Evolutionary conservation across 2,797 vertebrate species (phyloP), one percentile per base, ranked within the genome.

Genomic region (Notolabrus celidotus): DNA sequence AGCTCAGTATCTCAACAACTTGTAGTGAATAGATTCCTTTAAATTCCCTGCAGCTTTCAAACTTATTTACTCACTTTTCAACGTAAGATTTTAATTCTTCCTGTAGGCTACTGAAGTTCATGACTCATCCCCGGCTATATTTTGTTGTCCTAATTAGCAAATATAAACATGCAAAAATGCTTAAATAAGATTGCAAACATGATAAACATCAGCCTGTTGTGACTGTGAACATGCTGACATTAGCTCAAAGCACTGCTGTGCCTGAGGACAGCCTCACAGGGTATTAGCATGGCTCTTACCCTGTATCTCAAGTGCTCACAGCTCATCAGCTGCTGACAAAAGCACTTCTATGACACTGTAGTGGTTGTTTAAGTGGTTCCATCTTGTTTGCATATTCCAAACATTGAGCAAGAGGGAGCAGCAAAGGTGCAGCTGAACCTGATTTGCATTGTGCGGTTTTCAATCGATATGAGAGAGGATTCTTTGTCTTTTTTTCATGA

Each of bases 71-170:
- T 27, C 22, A 47, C 46, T 47, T 47, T 45, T 22, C 23, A 47
- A 8, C 46, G 22, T 16, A 2, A 23, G 20, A 23, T 25, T 23
- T 47, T 47, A 47, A 39, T 39, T 25, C 55, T 53, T 38, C 52
- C 14, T 10, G 5, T 38, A 25, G 46, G 46, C 46, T 3, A 4
- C 36, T 22, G 23, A 3, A 16, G 46, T 27, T 27, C 16, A n/a
- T 41, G 10, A 41, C 15, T 56, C 36, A 27, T 1, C 36, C 5
- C 15, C 5, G n/a, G 22, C 5, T 41, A 16, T 25, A 20, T 5
- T 59, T 45, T 59, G n/a, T 59, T 11, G 29, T 20, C 17, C n/a
- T 52, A 14, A 52, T 52, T 52, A 34, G 50, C 50, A 20, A 52
- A 34, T 12, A 16, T 51, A 51, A 33, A 5, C 49, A 51, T 51